phyloP scores from a whole-genome alignment of 53 echinoderm and acorn worm species.

The Astropecten irregularis region DNA sequence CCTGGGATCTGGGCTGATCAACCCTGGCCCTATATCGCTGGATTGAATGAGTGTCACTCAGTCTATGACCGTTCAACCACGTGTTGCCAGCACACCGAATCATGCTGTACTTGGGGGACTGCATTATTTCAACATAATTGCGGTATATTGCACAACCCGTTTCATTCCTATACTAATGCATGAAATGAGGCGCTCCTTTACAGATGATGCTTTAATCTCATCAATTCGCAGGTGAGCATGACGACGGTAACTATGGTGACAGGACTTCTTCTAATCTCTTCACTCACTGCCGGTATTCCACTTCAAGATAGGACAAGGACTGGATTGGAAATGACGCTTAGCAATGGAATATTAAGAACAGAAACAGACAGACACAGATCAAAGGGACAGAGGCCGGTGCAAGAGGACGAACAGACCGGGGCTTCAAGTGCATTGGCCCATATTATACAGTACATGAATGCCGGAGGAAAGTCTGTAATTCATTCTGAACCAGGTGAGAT shows the following conservation, averaged over 20 bases:
- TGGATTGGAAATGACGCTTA: not conserved
- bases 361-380: not conserved
- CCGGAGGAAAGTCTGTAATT: not conserved
- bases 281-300: slow-evolving; percentile 27
- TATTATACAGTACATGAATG: not conserved
- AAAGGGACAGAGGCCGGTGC: not conserved
- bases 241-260: slow-evolving; percentile 18
- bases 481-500: slow-evolving; percentile 9
- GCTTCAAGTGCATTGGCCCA: not conserved
- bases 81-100: too few species aligned
- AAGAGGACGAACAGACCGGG: not conserved
- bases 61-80: too few species aligned
- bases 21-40: too few species aligned
- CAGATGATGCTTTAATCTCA: too few species aligned
- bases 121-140: not conserved
- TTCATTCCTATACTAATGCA: too few species aligned
- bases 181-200: too few species aligned
- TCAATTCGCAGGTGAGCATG: slow-evolving; percentile 14
- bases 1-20: too few species aligned
- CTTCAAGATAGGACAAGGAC: not conserved
- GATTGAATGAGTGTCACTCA: too few species aligned
- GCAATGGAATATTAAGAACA: not conserved
- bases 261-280: not conserved
- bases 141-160: not conserved
- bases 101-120: too few species aligned